Base-by-base conservation (phyloP, 2,888 invertebrate genomes). In the Xylota segnis region DNA sequence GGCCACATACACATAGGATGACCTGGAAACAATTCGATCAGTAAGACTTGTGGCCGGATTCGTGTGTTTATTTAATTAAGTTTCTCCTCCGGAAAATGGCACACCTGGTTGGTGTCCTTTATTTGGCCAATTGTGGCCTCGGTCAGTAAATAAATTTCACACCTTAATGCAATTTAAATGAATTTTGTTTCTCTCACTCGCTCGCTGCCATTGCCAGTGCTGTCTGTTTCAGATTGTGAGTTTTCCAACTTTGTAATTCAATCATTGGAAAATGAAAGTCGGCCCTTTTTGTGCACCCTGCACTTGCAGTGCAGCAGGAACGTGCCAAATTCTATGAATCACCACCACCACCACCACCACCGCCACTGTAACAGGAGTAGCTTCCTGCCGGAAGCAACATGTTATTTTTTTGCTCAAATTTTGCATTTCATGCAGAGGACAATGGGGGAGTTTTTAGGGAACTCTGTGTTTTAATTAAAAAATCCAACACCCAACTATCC, bases 51-150 rank as follows among this genome's bases (percentile, higher is more conserved):
- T 56, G 58, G 32, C 16, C 45, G 16, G 18, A 18, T 63, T 56
- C 58, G 52, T 45, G 14, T 6, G 34, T 4, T 50, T 27, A 59
- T 66, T 59, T 74, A 70, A 82, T 82, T 70, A 70, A 70, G 58
- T 40, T 50, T 54, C 12, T 10, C 3, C 6, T 27, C 3, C 27
- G 43, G 43, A 61, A 32, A 16, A 27, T 37, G 40, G 32, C 18
- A 4, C 12, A 54, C 5, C n/a, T n/a, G 16, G 16, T 43, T 12
- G 7, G 54, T 14, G 29, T 16, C 16, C 29, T 54, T 23, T 61
- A 43, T 45, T 14, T 45, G 29, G 6, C 12, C 40, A 43, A 43
- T 58, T 45, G 70, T 47, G 45, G 45, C 9, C 23, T 27, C 18
- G 47, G 47, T 32, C 14, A 34, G 50, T 47, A n/a, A 59, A 56